phyloP scores from a whole-genome alignment of 2,797 vertebrate species.

The Taenioides sp. region DNA sequence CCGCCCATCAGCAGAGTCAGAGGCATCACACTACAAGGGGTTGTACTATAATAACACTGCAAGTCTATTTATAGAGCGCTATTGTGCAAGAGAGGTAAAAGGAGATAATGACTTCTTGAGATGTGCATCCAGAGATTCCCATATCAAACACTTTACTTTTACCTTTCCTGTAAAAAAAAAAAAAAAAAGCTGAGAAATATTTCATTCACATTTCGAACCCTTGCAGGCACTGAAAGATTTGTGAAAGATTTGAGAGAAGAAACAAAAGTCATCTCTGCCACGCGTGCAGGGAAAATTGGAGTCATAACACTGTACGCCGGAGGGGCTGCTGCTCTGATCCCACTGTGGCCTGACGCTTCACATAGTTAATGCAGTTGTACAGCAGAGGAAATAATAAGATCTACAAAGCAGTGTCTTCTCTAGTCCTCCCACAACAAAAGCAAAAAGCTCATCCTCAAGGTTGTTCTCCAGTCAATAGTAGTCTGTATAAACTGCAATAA shows the following conservation, averaged over 20 bases:
- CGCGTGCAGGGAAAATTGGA: constrained; percentile 34
- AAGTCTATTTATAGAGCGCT: neutral
- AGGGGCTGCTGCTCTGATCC: constrained; percentile 39
- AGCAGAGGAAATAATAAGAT: constrained; percentile 26
- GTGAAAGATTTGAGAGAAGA: constrained; percentile 9
- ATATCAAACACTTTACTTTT: constrained; percentile 16
- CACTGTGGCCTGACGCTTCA: constrained; percentile 45
- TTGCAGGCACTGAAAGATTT: constrained; percentile 14
- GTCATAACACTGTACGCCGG: constrained; percentile 38
- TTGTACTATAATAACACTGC: neutral
- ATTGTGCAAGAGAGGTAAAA: constrained; percentile 6
- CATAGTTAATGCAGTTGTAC: constrained; percentile 45
- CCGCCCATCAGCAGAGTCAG: neutral
- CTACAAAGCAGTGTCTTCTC: constrained; percentile 60
- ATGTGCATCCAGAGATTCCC: constrained; percentile 5
- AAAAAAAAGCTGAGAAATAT: neutral
- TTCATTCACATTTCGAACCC: neutral
- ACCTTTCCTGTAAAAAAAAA: neutral
- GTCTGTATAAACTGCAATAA: constrained; percentile 74
- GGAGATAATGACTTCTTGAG: neutral
- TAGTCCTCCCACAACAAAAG: constrained; percentile 68
- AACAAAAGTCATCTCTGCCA: constrained; percentile 6
- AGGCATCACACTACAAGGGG: neutral
- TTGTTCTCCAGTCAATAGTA: constrained; percentile 68
- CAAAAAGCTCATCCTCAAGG: constrained; percentile 55